These are phyloP conservation scores for Maniola jurtina DNA, from an alignment of 1,140 invertebrate species.

Conservation along the genomic window DNA sequence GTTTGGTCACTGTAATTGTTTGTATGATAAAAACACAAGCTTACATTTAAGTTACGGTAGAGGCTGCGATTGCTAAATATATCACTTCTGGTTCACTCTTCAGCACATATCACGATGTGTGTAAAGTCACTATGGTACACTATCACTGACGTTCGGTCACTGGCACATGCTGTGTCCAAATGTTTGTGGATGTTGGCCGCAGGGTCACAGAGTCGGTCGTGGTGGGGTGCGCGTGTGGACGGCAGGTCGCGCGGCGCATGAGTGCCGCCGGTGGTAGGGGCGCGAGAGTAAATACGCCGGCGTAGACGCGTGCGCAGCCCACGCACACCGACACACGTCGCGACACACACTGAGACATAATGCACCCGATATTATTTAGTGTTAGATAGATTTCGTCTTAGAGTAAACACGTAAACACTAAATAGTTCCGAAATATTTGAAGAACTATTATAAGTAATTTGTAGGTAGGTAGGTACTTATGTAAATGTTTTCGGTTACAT, in stretches of 20 bases:
- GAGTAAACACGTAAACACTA: background rate
- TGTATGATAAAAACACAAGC: conserved; percentile 50
- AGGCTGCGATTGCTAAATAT: conserved; percentile 61
- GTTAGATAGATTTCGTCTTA: background rate
- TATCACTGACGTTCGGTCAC: conserved; percentile 60
- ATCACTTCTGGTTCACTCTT: conserved; percentile 50
- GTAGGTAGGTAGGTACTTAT: background rate
- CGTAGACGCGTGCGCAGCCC: conserved; percentile 61
- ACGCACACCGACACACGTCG: conserved; percentile 58
- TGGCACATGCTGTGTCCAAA: conserved; percentile 52
- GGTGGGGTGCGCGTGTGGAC: conserved; percentile 71
- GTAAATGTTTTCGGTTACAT: no score
- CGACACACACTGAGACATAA: conserved; percentile 26
- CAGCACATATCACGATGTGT: conserved; percentile 66
- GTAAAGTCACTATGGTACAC: conserved; percentile 57
- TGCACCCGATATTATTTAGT: conserved; percentile 22
- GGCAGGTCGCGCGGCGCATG: conserved; percentile 67
- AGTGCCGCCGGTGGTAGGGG: conserved; percentile 72
- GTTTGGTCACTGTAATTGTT: background rate
- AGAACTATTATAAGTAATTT: no score
- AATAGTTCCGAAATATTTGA: conserved; percentile 2
- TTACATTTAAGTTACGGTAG: conserved; percentile 72
- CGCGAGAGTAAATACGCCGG: conserved; percentile 69
- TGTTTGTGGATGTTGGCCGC: conserved; percentile 36
- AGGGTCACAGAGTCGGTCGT: conserved; percentile 45